Conservation (phyloP, 2,797 vertebrate genomes). For the Alosa sapidissima region DNA sequence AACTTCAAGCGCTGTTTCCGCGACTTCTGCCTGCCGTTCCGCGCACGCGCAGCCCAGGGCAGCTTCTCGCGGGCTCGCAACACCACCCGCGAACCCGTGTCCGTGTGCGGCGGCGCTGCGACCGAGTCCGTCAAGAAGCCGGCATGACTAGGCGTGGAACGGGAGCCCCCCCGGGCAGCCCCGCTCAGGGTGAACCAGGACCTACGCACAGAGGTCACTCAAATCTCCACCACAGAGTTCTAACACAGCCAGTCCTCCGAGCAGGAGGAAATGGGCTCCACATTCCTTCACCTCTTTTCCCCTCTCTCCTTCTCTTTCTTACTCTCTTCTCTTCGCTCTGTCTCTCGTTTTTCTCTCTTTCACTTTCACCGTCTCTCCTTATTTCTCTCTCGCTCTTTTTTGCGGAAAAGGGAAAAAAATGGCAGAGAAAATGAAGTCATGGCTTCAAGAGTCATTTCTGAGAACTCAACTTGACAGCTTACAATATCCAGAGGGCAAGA, state of each 20-base stretch:
- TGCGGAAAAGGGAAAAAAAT: not conserved
- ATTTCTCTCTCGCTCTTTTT: not conserved
- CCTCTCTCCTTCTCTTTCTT: no score
- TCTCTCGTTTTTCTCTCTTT: not conserved
- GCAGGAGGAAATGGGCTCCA: not conserved
- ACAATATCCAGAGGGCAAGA: not conserved
- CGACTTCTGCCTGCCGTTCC: conserved; percentile 88
- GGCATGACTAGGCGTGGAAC: conserved; percentile 80
- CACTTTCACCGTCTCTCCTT: not conserved
- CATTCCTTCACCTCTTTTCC: no score
- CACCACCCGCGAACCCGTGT: conserved; percentile 74
- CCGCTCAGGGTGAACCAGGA: conserved; percentile 62
- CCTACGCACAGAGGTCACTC: conserved; percentile 78
- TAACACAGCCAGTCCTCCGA: conserved; percentile 56
- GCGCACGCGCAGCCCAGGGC: conserved; percentile 74
- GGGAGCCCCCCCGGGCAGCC: conserved; percentile 50
- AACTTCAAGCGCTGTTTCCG: conserved; percentile 97
- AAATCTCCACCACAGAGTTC: conserved; percentile 80
- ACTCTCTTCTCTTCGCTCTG: not conserved
- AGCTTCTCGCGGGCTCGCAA: conserved; percentile 82
- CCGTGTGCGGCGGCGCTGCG: conserved; percentile 72
- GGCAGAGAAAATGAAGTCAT: not conserved
- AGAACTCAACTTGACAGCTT: not conserved
- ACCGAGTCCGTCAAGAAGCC: conserved; percentile 68
- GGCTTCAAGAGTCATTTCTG: not conserved